Conservation (phyloP, 1,140 invertebrate genomes). For the Cataglyphis hispanica region DNA sequence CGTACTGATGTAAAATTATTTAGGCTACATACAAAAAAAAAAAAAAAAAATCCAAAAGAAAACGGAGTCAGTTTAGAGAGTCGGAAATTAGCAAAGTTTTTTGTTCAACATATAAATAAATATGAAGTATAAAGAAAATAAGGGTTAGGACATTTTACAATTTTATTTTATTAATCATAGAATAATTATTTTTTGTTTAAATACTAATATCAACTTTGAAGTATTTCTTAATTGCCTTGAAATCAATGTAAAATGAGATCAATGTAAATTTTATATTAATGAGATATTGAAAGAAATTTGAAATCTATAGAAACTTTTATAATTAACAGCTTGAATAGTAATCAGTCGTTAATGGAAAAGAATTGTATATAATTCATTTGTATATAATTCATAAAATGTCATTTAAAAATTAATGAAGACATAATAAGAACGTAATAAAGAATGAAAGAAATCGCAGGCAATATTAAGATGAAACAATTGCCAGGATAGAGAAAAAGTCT, state of each 20-base stretch:
- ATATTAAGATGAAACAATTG: conserved; percentile 1
- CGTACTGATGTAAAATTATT: not conserved
- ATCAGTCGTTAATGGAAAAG: conserved; percentile 2
- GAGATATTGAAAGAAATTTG: not conserved
- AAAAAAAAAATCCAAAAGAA: too few relatives aligned
- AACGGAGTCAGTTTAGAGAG: not conserved
- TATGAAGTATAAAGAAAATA: not conserved
- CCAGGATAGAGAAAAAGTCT: not conserved
- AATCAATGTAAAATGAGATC: not conserved
- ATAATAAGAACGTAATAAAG: not conserved
- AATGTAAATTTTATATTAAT: conserved; percentile 2
- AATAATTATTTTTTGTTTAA: not conserved
- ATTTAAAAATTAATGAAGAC: conserved; percentile 19
- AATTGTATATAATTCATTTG: not conserved
- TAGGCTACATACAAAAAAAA: not conserved
- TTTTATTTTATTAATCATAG: not conserved
- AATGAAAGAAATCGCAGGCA: not conserved
- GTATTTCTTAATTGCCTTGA: conserved; percentile 14
- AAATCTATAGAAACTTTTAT: not conserved
- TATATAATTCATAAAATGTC: not conserved
- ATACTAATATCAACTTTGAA: not conserved
- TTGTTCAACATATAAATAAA: not conserved
- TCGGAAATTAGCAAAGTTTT: not conserved
- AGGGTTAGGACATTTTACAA: not conserved
- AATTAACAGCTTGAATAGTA: not conserved